Conservation (phyloP, 2,797 vertebrate species). For the Chloroceryle amazona region DNA sequence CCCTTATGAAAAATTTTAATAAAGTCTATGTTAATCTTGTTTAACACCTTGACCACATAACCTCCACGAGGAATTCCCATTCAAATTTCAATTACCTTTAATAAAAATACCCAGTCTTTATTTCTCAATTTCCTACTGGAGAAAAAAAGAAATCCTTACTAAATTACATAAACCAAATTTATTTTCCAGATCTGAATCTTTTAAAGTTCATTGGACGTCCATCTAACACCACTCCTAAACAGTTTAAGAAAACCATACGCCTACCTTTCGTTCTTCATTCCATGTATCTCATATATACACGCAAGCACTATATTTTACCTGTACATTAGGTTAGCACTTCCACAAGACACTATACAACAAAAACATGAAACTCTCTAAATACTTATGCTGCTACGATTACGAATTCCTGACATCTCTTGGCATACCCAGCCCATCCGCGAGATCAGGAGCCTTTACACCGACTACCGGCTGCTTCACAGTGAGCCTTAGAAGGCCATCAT, state of each 20-base stretch:
- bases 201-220: neutral
- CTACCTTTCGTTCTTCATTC: neutral
- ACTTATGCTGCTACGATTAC: neutral
- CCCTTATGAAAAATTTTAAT: neutral
- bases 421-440: neutral
- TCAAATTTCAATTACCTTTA: accelerated
- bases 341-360: too few species aligned
- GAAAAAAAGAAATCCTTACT: neutral
- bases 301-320: neutral
- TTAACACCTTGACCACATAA: neutral
- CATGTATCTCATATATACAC: too few species aligned
- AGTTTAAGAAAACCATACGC: neutral
- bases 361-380: neutral
- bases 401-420: neutral
- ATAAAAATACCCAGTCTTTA: neutral
- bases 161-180: neutral
- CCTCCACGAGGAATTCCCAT: neutral
- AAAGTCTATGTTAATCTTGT: neutral
- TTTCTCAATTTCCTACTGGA: neutral
- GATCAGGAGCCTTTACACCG: neutral
- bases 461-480: neutral
- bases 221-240: neutral
- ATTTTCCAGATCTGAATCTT: neutral
- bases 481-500: too few species aligned
- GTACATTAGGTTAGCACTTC: accelerated